Conservation (phyloP, 2,888 invertebrate species). For the Steinernema hermaphroditum region DNA sequence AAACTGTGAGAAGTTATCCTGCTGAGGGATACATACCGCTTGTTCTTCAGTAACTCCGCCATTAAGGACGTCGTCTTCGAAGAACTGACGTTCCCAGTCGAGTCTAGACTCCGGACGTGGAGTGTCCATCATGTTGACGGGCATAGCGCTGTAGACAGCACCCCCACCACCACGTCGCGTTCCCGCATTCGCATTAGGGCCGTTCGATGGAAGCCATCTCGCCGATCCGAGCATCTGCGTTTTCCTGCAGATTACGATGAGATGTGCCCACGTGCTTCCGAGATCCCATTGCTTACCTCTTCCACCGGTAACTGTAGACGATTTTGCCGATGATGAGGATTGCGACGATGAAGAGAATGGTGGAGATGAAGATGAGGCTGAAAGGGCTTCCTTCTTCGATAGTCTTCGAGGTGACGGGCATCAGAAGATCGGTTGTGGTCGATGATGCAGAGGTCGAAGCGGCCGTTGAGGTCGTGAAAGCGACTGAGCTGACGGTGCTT, state of each 20-base stretch:
- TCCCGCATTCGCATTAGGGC: not conserved
- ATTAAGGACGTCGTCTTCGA: conserved; percentile 48
- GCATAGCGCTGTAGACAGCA: conserved; percentile 25
- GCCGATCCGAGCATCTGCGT: conserved; percentile 24
- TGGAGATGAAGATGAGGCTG: conserved; percentile 16
- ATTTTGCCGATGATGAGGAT: not conserved
- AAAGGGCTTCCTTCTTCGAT: not conserved
- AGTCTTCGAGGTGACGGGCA: not conserved
- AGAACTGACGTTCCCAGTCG: conserved; percentile 63
- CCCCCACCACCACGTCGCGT: conserved; percentile 23
- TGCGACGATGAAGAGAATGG: conserved; percentile 20
- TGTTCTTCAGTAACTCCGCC: conserved; percentile 3
- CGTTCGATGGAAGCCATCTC: conserved; percentile 4
- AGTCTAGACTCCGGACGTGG: conserved; percentile 48
- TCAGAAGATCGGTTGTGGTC: not conserved
- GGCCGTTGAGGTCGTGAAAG: not conserved
- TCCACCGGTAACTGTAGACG: conserved; percentile 23
- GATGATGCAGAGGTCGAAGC: not conserved
- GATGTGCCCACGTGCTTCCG: not conserved
- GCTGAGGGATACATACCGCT: not conserved
- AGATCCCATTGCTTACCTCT: not conserved
- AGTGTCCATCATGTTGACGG: conserved; percentile 39
- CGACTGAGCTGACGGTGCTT: not conserved
- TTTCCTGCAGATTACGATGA: not conserved
- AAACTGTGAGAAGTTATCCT: not conserved